Conservation (phyloP, 2,113 vertebrate species). For the Empidonax traillii region DNA sequence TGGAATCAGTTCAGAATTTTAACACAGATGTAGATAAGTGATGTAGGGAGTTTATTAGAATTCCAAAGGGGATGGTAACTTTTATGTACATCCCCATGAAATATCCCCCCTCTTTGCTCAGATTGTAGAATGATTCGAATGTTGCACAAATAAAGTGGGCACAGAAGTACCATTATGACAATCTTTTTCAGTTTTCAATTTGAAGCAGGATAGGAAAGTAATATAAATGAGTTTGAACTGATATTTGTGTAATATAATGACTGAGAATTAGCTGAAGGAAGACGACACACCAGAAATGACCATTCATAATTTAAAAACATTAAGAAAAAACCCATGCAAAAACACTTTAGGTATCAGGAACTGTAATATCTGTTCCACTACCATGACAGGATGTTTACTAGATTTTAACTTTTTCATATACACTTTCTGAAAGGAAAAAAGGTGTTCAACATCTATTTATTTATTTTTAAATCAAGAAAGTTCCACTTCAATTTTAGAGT, state of each 20-base stretch:
- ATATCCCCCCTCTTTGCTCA: background rate
- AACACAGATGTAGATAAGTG: background rate
- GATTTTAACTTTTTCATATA: background rate
- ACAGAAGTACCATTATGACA: background rate
- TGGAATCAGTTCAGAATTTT: background rate
- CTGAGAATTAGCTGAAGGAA: background rate
- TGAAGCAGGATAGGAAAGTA: background rate
- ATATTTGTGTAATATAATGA: background rate
- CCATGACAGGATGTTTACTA: background rate
- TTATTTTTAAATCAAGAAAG: slow-evolving; percentile 31
- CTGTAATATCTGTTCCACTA: background rate
- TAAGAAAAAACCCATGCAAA: background rate
- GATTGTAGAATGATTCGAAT: background rate
- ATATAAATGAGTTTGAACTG: background rate
- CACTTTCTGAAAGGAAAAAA: background rate
- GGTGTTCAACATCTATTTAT: background rate
- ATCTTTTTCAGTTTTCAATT: background rate
- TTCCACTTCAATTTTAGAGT: slow-evolving; percentile 13
- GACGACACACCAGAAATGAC: background rate
- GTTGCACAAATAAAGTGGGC: background rate
- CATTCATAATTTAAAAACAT: background rate
- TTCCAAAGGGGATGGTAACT: background rate
- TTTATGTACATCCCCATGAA: background rate
- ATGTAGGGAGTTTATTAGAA: background rate
- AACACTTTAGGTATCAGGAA: background rate